Base-by-base conservation (phyloP, 1,140 invertebrate species). In the Drosophila guanche region DNA sequence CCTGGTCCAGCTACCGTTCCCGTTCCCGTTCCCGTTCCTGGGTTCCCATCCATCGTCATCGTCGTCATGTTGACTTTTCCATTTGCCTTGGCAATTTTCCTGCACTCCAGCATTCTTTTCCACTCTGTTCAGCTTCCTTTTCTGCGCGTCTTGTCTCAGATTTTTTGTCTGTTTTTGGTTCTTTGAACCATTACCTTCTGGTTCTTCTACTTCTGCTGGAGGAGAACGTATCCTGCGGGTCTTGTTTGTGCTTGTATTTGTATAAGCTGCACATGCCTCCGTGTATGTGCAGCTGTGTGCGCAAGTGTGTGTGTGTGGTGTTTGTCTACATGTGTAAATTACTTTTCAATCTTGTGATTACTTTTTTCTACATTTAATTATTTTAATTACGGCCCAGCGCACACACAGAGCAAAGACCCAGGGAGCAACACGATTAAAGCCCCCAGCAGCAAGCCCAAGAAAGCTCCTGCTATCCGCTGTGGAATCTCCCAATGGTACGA, bases 311-410 rank as follows among this genome's bases (percentile, higher is more conserved):
- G 27, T 57, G 27, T 41, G 45, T 56, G 78, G 81, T 86, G 83
- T 88, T 88, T 88, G 83, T 83, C 79, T 88, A 88, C 83, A 88
- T 88, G 83, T 88, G 83, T 88, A 88, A 88, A 88, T 88, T 88
- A 88, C 83, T 88, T 88, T 88, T 88, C 83, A 88, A 88, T 88
- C 83, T 88, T 79, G 83, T 88, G 83, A 88, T 88, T 88, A 88
- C 83, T 86, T 88, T 86, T 79, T 83, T 88, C 76, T 50, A 67
- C 83, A 88, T 81, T 88, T 88, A 88, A 88, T 88, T 88, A 88
- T 88, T 88, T 88, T 88, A 88, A 88, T 88, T 88, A 88, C 75
- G 77, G 29, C 62, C 57, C 73, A 80, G 58, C 65, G 69, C 68
- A 77, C 81, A 60, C 20, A 22, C 42, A 66, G 33, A 37, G 33